Percentiles rank a stretch among this genome's conserved stretches.
phyloP scores from a whole-genome alignment of 2,888 invertebrate genomes.

The Coleophora flavipennella region DNA sequence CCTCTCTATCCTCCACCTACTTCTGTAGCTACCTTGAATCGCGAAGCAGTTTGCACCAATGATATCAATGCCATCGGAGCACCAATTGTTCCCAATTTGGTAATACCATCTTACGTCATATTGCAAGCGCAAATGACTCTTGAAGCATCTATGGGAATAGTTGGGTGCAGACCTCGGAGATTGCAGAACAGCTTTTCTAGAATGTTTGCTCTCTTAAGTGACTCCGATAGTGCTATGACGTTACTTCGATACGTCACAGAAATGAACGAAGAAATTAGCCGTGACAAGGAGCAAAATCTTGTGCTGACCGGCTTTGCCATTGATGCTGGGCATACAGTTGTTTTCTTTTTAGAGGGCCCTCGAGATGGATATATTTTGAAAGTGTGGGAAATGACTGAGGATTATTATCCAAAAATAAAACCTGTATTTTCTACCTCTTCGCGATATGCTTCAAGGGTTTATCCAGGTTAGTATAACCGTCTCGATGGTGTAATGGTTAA shows the following conservation, averaged over 20 bases:
- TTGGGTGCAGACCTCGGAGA: constrained; percentile 42
- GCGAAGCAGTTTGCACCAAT: constrained; percentile 47
- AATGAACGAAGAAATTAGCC: constrained; percentile 31
- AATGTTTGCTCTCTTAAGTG: constrained; percentile 34
- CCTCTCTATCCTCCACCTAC: constrained; percentile 39
- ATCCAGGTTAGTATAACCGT: constrained; percentile 32
- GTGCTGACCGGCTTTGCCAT: constrained; percentile 49
- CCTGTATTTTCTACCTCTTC: constrained; percentile 42
- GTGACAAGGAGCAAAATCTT: constrained; percentile 17
- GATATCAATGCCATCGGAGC: constrained; percentile 43
- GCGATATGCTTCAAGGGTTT: constrained; percentile 38
- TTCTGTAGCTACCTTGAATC: constrained; percentile 18
- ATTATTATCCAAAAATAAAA: constrained; percentile 34
- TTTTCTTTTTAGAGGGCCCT: constrained; percentile 50
- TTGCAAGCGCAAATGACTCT: constrained; percentile 52
- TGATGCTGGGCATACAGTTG: constrained; percentile 38
- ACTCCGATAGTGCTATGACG: constrained; percentile 23
- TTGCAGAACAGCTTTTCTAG: constrained; percentile 33
- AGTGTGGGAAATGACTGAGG: constrained; percentile 44
- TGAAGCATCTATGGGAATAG: constrained; percentile 46
- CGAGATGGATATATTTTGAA: constrained; percentile 41
- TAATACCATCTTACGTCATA: constrained; percentile 35
- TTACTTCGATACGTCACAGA: constrained; percentile 31
- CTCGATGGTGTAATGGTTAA: too few relatives aligned
- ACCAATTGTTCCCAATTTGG: constrained; percentile 22